Evolutionary conservation across 2,888 invertebrate species (phyloP), one percentile per base, ranked within the genome.

Genomic region (Cryptosula pallasiana): DNA sequence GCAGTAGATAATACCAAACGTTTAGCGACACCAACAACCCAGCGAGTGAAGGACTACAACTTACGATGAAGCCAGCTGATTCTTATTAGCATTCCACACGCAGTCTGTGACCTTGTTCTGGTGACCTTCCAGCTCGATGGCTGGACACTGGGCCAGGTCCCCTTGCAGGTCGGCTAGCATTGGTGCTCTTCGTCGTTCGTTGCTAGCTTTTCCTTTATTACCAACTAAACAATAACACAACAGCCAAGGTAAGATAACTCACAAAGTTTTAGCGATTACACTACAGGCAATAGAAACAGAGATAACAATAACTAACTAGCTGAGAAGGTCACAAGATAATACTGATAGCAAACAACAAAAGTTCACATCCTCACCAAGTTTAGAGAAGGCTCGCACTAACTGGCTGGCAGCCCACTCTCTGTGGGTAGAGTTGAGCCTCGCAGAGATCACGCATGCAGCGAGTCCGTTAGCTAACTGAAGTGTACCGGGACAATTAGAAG

Each of bases 361-460:
- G n/a, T n/a, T n/a, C n/a, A n/a, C n/a, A 16, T 9, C n/a, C 69
- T 69, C 69, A 54, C 70, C 25, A 13, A 70, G 45, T 29, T 25
- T 54, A 29, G 45, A 16, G 23, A 71, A 32, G 20, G 58, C 58
- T 32, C 69, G 29, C 9, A 88, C 88, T 74, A 90, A 81, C 79
- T 89, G 89, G 74, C 88, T 87, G 0, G 88, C 86, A 0, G 89
- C 88, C 90, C 89, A 90, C 78, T 89, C 88, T 36, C 88, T 85
- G 76, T 88, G 86, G 34, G 81, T 81, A 20, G 86, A 82, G 57
- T 86, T 83, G n/a, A 89, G 83, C 70, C 86, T 84, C 27, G 86
- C 85, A 0, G 89, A 89, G 74, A 89, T 81, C 16, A 89, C 85
- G 80, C 88, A 89, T 0, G 89, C 88, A 1, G 89, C 86, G 69